Evolutionary conservation across 2,113 vertebrate genomes (phyloP).

Genomic region (Pachycephala philippinensis): DNA sequence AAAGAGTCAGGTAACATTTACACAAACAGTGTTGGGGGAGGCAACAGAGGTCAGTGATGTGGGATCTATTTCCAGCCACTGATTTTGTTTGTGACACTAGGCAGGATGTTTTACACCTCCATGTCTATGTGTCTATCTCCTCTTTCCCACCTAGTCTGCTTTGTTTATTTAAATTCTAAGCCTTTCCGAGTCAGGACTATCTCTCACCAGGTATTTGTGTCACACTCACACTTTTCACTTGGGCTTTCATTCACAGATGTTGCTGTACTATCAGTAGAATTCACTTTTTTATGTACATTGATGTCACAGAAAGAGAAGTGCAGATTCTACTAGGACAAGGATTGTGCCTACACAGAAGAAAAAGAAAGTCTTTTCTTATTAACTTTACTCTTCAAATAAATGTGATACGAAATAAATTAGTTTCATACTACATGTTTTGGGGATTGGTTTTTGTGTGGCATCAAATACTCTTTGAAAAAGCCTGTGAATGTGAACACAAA

Average conservation of each 20-base stretch:
- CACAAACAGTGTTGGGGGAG: rapidly evolving
- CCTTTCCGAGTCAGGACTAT: neutral
- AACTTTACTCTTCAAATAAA: neutral
- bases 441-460: neutral
- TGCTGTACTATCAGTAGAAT: neutral
- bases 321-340: neutral
- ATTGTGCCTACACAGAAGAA: neutral
- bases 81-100: neutral
- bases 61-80: neutral
- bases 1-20: neutral
- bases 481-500: neutral
- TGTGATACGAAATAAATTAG: neutral
- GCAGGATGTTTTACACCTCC: neutral
- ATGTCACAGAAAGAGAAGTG: neutral
- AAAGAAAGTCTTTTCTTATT: neutral
- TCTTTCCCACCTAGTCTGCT: neutral
- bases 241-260: neutral
- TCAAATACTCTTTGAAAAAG: neutral
- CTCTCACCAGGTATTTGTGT: neutral
- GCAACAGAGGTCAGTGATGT: rapidly evolving
- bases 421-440: neutral
- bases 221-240: neutral
- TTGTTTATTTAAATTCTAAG: neutral
- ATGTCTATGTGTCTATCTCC: neutral
- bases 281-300: neutral